Evolutionary conservation across 1,140 invertebrate species (phyloP).

Genomic region (Amphibalanus amphitrite): DNA sequence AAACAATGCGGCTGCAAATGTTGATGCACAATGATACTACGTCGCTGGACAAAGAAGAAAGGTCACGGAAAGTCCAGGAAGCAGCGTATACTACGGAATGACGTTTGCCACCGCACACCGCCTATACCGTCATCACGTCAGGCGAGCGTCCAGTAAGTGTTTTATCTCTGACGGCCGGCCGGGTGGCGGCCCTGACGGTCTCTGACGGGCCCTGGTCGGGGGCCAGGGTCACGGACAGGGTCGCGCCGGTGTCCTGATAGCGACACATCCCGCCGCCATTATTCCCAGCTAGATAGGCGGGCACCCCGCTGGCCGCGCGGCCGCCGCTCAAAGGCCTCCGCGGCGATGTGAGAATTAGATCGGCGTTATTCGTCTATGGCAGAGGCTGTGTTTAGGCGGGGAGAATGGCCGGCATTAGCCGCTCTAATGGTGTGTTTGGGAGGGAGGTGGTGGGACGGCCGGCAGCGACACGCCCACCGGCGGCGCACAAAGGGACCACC

Average conservation of each 20-base stretch:
- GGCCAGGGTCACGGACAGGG: neutral
- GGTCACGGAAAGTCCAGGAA: too few species aligned
- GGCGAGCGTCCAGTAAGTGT: too few species aligned
- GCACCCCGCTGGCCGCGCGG: too few species aligned
- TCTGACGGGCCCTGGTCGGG: too few species aligned
- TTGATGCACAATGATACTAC: too few species aligned
- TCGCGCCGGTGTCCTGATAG: neutral
- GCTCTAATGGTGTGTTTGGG: neutral
- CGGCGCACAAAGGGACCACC: neutral
- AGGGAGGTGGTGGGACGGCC: neutral
- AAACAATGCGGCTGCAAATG: too few species aligned
- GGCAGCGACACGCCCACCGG: neutral
- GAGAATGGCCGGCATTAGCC: neutral
- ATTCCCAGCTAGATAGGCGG: neutral
- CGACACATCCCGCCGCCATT: neutral
- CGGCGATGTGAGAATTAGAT: neutral
- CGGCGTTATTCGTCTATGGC: neutral
- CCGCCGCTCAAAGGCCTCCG: neutral
- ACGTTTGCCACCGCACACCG: too few species aligned
- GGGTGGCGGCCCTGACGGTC: too few species aligned
- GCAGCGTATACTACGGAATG: too few species aligned
- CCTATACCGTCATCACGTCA: too few species aligned
- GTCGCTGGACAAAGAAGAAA: too few species aligned
- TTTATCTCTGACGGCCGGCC: too few species aligned
- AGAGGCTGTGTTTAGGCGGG: neutral